A percentile compares a stretch with the other conserved stretches of the same genome.
phyloP scores from a whole-genome alignment of 2,888 invertebrate species.

The Sthenelais limicola region DNA sequence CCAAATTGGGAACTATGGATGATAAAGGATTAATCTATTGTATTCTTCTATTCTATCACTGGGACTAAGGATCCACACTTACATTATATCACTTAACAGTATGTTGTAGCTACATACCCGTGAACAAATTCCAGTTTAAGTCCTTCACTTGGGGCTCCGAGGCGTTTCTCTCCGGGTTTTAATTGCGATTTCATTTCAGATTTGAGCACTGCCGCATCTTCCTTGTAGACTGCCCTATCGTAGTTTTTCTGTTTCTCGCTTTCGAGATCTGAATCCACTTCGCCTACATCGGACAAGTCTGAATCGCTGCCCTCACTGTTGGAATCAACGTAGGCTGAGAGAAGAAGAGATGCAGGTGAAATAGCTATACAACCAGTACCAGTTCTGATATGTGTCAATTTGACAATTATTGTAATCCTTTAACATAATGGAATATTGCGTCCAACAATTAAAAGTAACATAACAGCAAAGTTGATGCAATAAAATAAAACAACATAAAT shows the following conservation, averaged over 20 bases:
- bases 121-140: slow-evolving; percentile 70
- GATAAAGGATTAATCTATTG: too few species aligned
- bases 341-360: too few species aligned
- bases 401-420: too few species aligned
- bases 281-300: slow-evolving; percentile 70
- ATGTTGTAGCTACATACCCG: slow-evolving; percentile 60
- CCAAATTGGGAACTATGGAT: too few species aligned
- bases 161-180: slow-evolving; percentile 66
- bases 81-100: neutral
- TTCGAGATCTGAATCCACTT: slow-evolving; percentile 71
- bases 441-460: too few species aligned
- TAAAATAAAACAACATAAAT: too few species aligned
- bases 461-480: too few species aligned
- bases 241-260: slow-evolving; percentile 70
- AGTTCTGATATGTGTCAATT: too few species aligned
- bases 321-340: slow-evolving; percentile 69
- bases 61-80: too few species aligned
- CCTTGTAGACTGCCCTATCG: slow-evolving; percentile 65
- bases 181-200: slow-evolving; percentile 60
- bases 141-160: slow-evolving; percentile 66
- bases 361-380: too few species aligned
- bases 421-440: too few species aligned
- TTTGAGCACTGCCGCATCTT: slow-evolving; percentile 64
- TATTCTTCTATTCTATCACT: too few species aligned
- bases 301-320: slow-evolving; percentile 72